A percentile compares a stretch with the other conserved stretches of the same genome.
phyloP scores from a whole-genome alignment of 2,888 invertebrate species.

The Apodemia duryi region DNA sequence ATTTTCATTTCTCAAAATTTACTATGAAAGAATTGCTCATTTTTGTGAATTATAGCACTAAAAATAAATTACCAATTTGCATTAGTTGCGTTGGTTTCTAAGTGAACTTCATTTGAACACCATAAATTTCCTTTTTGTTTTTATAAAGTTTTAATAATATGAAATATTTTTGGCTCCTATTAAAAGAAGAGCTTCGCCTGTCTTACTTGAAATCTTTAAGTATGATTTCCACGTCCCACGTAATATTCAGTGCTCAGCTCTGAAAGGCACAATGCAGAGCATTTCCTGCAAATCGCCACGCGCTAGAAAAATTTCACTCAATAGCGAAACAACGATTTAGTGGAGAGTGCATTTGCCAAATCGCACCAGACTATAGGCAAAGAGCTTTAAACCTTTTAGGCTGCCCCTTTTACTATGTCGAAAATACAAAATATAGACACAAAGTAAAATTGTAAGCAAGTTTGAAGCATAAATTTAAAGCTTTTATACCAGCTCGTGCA shows the following conservation, averaged over 20 bases:
- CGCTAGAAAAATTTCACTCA: slow-evolving; percentile 62
- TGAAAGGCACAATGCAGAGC: slow-evolving; percentile 29
- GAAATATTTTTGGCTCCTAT: too few relatives aligned
- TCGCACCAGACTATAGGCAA: slow-evolving; percentile 37
- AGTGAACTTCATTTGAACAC: too few relatives aligned
- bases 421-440: background rate
- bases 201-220: slow-evolving; percentile 1
- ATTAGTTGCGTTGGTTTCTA: too few relatives aligned
- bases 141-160: too few relatives aligned
- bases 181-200: too few relatives aligned
- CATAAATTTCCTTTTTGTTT: too few relatives aligned
- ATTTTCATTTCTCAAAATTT: too few relatives aligned
- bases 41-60: too few relatives aligned
- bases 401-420: background rate
- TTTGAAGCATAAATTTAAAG: background rate
- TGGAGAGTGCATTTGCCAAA: slow-evolving; percentile 57
- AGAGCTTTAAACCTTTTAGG: background rate
- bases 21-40: too few relatives aligned
- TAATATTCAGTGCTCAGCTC: slow-evolving; percentile 17
- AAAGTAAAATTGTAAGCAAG: background rate
- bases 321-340: slow-evolving; percentile 58
- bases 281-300: slow-evolving; percentile 49
- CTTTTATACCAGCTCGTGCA: background rate
- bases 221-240: slow-evolving; percentile 5
- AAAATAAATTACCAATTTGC: too few relatives aligned